Percentiles rank a stretch among this genome's conserved stretches.
phyloP scores from a whole-genome alignment of 2,888 invertebrate species.

The Cryptops parisi region DNA sequence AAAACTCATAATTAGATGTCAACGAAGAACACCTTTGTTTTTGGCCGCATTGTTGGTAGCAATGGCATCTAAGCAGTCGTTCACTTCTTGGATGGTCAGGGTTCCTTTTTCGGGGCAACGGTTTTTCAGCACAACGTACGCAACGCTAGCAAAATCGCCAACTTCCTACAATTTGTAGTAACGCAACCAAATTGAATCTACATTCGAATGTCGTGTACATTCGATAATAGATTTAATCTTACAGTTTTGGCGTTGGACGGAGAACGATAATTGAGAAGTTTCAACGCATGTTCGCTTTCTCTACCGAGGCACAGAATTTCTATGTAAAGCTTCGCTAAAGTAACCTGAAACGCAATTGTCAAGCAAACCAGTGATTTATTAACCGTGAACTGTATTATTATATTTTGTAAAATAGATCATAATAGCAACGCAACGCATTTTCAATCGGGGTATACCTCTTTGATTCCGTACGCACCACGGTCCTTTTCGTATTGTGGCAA shows the following conservation, averaged over 20 bases:
- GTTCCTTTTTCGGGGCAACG: constrained; percentile 37
- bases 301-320: constrained; percentile 54
- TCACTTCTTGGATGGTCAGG: constrained; percentile 54
- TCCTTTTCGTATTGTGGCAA: constrained; percentile 64
- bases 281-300: constrained; percentile 42
- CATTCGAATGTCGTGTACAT: too few relatives aligned
- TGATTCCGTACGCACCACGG: constrained; percentile 57
- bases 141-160: constrained; percentile 68
- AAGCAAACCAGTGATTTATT: background rate
- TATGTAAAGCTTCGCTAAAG: constrained; percentile 56
- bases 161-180: too few relatives aligned
- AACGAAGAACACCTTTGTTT: constrained; percentile 30
- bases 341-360: constrained; percentile 29
- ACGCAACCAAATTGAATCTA: too few relatives aligned
- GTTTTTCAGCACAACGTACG: constrained; percentile 49
- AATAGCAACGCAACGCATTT: too few relatives aligned
- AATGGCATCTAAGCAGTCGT: constrained; percentile 57
- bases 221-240: too few relatives aligned
- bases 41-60: constrained; percentile 47
- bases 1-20: too few relatives aligned
- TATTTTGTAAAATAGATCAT: background rate
- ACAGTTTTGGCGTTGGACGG: constrained; percentile 37
- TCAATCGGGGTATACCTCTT: too few relatives aligned
- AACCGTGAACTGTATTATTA: background rate
- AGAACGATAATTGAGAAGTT: constrained; percentile 39